Evolutionary conservation across 2,113 vertebrate species (phyloP).

Genomic region (Solea senegalensis): DNA sequence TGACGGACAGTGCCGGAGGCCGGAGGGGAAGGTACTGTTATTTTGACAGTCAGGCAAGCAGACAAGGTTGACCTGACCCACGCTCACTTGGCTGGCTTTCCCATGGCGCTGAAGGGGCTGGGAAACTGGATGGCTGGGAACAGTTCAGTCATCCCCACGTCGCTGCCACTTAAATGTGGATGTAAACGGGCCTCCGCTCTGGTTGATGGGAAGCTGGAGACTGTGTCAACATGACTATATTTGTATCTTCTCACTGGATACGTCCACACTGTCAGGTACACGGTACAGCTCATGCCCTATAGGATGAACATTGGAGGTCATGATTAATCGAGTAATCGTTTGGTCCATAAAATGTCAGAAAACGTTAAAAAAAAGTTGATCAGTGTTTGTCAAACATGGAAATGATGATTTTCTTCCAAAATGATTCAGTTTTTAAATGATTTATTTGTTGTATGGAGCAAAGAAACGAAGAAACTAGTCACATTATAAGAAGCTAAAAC

Average conservation of each 20-base stretch:
- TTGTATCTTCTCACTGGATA: background rate
- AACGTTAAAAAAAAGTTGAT: too few species aligned
- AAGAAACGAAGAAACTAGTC: too few species aligned
- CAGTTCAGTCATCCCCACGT: conserved; percentile 30
- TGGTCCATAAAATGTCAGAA: too few species aligned
- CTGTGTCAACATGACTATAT: background rate
- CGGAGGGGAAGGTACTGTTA: conserved; percentile 74
- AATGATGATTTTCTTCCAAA: too few species aligned
- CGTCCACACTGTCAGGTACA: background rate
- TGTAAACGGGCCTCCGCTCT: conserved; percentile 10
- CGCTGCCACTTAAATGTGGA: conserved; percentile 26
- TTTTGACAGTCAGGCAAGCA: conserved; percentile 78
- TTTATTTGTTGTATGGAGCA: too few species aligned
- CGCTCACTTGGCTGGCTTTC: conserved; percentile 67
- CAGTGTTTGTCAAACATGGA: too few species aligned
- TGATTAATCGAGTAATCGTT: too few species aligned
- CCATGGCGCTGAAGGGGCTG: conserved; percentile 68
- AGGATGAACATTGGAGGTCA: too few species aligned
- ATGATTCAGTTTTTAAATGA: too few species aligned
- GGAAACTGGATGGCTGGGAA: conserved; percentile 62
- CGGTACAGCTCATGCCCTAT: too few species aligned
- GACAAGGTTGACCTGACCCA: conserved; percentile 76
- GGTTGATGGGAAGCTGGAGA: conserved; percentile 23
- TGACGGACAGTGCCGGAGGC: conserved; percentile 67
- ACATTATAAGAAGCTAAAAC: too few species aligned